phyloP scores from a whole-genome alignment of 2,113 vertebrate species.

The Raja brachyura region DNA sequence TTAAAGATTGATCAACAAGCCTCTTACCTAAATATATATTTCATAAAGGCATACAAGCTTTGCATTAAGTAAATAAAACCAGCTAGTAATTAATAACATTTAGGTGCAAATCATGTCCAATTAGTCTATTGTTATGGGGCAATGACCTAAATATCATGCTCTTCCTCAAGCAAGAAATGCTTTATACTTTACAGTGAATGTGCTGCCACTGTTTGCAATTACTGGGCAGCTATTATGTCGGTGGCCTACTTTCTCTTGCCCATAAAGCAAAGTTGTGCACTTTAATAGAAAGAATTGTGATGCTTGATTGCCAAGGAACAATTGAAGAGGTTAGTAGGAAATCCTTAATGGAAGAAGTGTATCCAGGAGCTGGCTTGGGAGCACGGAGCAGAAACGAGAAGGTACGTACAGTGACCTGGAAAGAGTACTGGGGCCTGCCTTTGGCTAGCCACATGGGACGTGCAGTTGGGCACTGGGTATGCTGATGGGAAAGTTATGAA shows the following conservation, averaged over 20 bases:
- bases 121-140: neutral
- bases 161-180: neutral
- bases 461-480: neutral
- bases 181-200: neutral
- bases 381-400: neutral
- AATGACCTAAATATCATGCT: neutral
- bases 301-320: neutral
- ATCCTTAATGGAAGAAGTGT: neutral
- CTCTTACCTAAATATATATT: conserved; percentile 26
- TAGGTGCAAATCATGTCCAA: neutral
- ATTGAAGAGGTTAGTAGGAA: conserved; percentile 1
- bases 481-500: neutral
- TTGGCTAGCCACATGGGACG: neutral
- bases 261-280: neutral
- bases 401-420: conserved; percentile 3
- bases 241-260: conserved; percentile 5
- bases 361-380: neutral
- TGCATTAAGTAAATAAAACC: conserved; percentile 9
- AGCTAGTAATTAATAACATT: neutral
- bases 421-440: neutral
- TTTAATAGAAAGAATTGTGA: neutral
- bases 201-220: neutral
- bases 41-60: neutral
- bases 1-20: neutral
- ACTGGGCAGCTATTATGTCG: neutral